Evolutionary conservation across 2,797 vertebrate species (phyloP), one percentile per base, ranked within the genome.

Genomic region (Bovichtus variegatus): DNA sequence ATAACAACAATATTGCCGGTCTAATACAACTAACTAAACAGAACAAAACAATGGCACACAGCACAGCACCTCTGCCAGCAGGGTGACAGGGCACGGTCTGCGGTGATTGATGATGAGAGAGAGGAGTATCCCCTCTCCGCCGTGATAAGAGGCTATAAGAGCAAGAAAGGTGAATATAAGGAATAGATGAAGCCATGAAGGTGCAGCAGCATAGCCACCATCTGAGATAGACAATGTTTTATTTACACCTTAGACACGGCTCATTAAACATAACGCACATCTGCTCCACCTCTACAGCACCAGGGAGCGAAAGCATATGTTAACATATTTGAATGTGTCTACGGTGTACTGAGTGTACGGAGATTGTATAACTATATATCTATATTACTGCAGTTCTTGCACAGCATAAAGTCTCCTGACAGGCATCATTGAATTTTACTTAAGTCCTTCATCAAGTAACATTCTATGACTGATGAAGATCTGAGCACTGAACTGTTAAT

Each of bases 171-270:
- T 86, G 87, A 91, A 80, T 83, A 73, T 69, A 49, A 67, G 89
- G 81, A 90, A 92, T 91, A 91, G 93, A 93, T 92, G 83, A 90
- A 90, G 89, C 88, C 73, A 64, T 90, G 83, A 81, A 86, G 86
- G 80, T 88, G 81, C 81, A 64, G 74, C 80, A 64, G 82, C 58
- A 38, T 43, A 67, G 64, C 78, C 67, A 47, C 72, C 68, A 27
- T 77, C 72, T 78, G 73, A 90, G 76, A 81, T 57, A 73, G 81
- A 82, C 82, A 27, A 64, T 84, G 89, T 86, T 88, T 91, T 91
- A 91, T 89, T 92, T 91, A 91, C 87, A 88, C 80, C 79, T 89
- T 74, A 69, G 89, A 83, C 64, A 81, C 50, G 78, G 86, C 74
- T 90, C 89, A 88, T 90, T 87, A 89, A 80, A 77, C 86, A 63